Evolutionary conservation across 2,888 invertebrate genomes (phyloP).

Genomic region (Nomada fabriciana): DNA sequence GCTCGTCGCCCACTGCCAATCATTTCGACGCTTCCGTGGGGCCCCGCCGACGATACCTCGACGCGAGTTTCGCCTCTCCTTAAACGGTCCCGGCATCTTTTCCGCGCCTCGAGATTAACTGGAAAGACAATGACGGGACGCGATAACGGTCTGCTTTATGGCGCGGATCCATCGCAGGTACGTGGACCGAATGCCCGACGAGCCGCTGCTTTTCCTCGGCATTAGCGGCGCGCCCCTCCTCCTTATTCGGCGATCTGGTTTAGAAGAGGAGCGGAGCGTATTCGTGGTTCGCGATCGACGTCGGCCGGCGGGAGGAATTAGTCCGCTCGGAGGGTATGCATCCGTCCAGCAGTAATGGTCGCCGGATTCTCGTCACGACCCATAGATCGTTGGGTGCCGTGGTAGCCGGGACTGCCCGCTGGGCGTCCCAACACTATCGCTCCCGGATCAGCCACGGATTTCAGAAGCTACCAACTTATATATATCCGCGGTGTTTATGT

Average conservation of each 20-base stretch:
- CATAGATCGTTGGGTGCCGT: constrained; percentile 76
- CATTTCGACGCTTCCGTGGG: constrained; percentile 67
- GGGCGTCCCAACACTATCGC: constrained; percentile 82
- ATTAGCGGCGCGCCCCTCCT: not conserved
- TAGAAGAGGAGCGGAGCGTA: not conserved
- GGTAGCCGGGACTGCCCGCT: constrained; percentile 79
- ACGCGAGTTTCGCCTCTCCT: not conserved
- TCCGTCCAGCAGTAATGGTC: constrained; percentile 70
- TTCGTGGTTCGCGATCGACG: not conserved
- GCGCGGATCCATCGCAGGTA: constrained; percentile 58
- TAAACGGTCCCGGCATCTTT: constrained; percentile 42
- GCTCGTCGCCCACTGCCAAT: constrained; percentile 56
- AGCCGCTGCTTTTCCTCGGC: constrained; percentile 12
- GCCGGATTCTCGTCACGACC: constrained; percentile 78
- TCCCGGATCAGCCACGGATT: constrained; percentile 81
- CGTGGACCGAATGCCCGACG: constrained; percentile 59
- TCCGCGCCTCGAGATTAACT: constrained; percentile 56
- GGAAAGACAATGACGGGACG: constrained; percentile 65
- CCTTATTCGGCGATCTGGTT: constrained; percentile 63
- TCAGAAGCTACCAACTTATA: constrained; percentile 82
- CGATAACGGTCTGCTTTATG: constrained; percentile 70
- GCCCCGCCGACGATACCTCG: not conserved
- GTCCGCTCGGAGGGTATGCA: constrained; percentile 41
- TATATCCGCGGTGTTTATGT: constrained; percentile 76
- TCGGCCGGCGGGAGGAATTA: constrained; percentile 55